Conservation (phyloP, 2,888 invertebrate species). For the Cabera pusaria region DNA sequence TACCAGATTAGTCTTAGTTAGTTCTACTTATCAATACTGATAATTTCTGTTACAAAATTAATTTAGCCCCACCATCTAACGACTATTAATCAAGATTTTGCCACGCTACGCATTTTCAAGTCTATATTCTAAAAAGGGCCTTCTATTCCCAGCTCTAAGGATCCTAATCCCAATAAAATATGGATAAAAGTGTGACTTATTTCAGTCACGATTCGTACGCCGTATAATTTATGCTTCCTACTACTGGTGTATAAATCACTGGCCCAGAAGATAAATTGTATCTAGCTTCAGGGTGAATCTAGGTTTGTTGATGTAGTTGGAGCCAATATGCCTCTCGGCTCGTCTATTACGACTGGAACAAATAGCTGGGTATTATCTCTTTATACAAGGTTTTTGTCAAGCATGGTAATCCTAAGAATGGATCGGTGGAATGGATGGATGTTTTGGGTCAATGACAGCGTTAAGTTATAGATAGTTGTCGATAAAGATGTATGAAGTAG, state of each 20-base stretch:
- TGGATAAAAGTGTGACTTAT: slow-evolving; percentile 22
- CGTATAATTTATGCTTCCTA: slow-evolving; percentile 27
- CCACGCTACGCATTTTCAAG: too few relatives aligned
- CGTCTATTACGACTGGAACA: slow-evolving; percentile 2
- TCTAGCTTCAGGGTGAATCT: slow-evolving; percentile 24
- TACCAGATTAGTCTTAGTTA: too few relatives aligned
- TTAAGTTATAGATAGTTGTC: too few relatives aligned
- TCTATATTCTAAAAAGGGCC: background rate
- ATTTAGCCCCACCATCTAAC: too few relatives aligned
- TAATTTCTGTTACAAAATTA: too few relatives aligned
- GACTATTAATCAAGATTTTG: too few relatives aligned
- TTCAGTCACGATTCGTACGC: slow-evolving; percentile 18
- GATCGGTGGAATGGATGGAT: too few relatives aligned
- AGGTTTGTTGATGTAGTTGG: slow-evolving; percentile 12
- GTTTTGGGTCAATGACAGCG: too few relatives aligned
- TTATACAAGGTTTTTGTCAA: too few relatives aligned
- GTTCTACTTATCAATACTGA: too few relatives aligned
- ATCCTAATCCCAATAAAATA: slow-evolving; percentile 18
- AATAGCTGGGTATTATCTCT: background rate
- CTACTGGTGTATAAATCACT: slow-evolving; percentile 28
- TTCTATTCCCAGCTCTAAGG: slow-evolving; percentile 7
- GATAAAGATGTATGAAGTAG: too few relatives aligned
- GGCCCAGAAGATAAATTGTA: slow-evolving; percentile 29
- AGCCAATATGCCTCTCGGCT: slow-evolving; percentile 6
- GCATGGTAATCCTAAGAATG: too few relatives aligned